These are phyloP conservation scores for Tinamus guttatus DNA, from an alignment of 2,113 vertebrate species.

Conservation along the genomic window DNA sequence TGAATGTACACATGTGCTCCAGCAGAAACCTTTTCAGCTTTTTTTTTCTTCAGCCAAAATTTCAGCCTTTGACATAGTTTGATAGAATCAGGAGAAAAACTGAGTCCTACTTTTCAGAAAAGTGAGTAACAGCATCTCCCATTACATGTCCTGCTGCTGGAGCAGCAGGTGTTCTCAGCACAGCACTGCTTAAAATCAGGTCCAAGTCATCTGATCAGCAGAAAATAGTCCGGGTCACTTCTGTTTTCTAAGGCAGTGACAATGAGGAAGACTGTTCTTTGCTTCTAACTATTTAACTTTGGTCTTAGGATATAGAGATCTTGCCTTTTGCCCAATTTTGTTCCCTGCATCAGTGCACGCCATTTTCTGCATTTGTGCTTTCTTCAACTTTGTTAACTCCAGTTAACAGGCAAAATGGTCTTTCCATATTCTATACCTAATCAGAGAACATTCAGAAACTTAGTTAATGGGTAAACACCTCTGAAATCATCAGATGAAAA, in stretches of 20 bases:
- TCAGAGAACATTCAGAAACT: background rate
- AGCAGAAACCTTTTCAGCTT: background rate
- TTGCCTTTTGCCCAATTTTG: background rate
- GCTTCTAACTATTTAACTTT: background rate
- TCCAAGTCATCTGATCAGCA: background rate
- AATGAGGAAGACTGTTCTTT: background rate
- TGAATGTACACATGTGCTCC: background rate
- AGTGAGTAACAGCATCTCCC: background rate
- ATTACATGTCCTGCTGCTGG: background rate
- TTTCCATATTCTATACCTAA: background rate
- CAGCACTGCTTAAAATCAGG: background rate
- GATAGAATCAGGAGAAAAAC: background rate
- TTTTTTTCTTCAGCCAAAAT: background rate
- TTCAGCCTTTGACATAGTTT: background rate
- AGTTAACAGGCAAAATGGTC: background rate
- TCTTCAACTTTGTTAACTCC: background rate
- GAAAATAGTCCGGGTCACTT: background rate
- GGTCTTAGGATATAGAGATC: background rate
- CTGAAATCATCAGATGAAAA: background rate
- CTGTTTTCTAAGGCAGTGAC: background rate
- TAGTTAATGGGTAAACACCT: background rate
- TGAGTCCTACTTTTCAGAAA: background rate
- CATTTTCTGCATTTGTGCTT: background rate
- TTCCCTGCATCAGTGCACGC: fast-evolving
- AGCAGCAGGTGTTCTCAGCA: background rate